Evolutionary conservation across 2,113 vertebrate genomes (phyloP).

Genomic region (Pionites leucogaster): DNA sequence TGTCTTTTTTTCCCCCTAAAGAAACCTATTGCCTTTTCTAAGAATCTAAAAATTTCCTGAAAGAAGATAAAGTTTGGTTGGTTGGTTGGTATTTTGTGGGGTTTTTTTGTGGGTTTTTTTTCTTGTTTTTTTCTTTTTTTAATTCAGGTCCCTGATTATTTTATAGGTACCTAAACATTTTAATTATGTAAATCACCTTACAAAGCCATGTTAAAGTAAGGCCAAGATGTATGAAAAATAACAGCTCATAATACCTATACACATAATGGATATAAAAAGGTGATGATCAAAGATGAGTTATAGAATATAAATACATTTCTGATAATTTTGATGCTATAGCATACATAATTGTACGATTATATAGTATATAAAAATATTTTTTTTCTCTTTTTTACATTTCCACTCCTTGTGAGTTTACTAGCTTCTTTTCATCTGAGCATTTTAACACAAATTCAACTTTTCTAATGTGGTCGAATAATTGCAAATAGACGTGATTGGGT

Average conservation of each 20-base stretch:
- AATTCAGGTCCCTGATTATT: background rate
- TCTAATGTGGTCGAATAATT: background rate
- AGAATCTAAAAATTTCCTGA: background rate
- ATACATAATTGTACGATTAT: background rate
- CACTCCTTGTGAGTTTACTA: background rate
- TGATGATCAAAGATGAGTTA: background rate
- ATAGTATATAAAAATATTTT: background rate
- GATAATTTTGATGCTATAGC: background rate
- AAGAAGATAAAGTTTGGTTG: background rate
- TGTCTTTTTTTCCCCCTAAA: background rate
- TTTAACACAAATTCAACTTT: background rate
- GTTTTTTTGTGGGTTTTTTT: too few species aligned
- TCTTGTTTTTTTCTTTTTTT: background rate
- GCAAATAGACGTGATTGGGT: background rate
- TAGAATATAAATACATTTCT: background rate
- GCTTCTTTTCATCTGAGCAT: background rate
- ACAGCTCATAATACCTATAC: background rate
- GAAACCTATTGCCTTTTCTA: background rate
- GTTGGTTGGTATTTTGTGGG: too few species aligned
- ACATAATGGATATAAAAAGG: background rate
- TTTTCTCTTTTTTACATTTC: background rate
- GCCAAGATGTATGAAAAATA: background rate
- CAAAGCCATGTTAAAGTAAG: background rate
- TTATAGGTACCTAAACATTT: background rate
- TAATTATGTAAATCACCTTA: background rate